A percentile compares a stretch with the other conserved stretches of the same genome.
Evolutionary conservation across 1,140 invertebrate species (phyloP).

Genomic region (Brachionus koreanus): DNA sequence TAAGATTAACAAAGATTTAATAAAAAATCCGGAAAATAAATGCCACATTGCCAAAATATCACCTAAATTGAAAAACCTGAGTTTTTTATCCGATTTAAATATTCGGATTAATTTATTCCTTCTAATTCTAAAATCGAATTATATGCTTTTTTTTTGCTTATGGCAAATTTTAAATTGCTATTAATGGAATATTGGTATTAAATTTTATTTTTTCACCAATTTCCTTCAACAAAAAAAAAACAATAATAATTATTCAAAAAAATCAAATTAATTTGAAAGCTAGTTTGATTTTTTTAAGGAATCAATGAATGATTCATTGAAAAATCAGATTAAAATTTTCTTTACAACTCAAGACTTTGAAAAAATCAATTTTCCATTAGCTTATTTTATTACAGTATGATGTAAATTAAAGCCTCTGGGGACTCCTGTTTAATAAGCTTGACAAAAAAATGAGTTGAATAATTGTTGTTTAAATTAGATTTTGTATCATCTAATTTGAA

Average conservation of each 20-base stretch:
- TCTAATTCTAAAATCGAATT: neutral
- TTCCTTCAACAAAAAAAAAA: neutral
- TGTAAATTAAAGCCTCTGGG: no score
- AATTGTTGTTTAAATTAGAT: no score
- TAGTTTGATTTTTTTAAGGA: neutral
- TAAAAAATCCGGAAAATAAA: neutral
- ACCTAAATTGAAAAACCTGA: neutral
- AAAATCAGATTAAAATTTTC: neutral
- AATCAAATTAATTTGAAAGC: neutral
- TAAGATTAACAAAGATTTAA: neutral
- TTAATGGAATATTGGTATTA: neutral
- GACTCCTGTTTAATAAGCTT: no score
- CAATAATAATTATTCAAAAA: neutral
- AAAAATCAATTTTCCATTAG: no score
- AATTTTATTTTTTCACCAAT: neutral
- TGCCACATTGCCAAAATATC: neutral
- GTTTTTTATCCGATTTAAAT: neutral
- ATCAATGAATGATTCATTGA: neutral
- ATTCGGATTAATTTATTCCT: neutral
- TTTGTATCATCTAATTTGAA: no score
- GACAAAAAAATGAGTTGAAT: no score
- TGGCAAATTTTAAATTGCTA: neutral
- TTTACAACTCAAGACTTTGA: no score
- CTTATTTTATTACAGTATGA: no score
- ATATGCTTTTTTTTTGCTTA: neutral